A percentile compares a stretch with the other conserved stretches of the same genome.
Conservation (phyloP, 2,888 invertebrate genomes). For the Parapristionchus giblindavisi region DNA sequence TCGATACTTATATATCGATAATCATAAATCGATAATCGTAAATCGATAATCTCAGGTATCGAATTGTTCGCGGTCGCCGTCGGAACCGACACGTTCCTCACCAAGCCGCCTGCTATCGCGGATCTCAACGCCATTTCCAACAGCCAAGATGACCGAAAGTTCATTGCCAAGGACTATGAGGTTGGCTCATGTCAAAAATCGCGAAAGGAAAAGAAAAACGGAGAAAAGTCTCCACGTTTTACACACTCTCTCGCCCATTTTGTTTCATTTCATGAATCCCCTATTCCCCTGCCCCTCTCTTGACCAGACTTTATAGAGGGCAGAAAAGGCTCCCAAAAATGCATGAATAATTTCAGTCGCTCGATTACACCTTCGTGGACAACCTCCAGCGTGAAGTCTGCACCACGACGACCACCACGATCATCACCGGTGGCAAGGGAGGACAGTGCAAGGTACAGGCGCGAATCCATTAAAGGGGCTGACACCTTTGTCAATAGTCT, state of each 20-base stretch:
- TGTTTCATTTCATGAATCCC: not conserved
- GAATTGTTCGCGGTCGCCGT: slow-evolving; percentile 10
- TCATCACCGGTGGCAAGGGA: not conserved
- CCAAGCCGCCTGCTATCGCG: not conserved
- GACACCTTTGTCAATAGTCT: no score
- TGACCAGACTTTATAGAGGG: not conserved
- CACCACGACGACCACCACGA: slow-evolving; percentile 8
- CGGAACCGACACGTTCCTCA: not conserved
- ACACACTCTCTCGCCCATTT: not conserved
- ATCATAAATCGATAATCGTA: no score
- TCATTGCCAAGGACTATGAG: not conserved
- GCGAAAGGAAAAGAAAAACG: not conserved
- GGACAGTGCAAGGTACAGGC: not conserved
- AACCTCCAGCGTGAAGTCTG: slow-evolving; percentile 26
- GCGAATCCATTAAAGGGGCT: no score
- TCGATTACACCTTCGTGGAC: slow-evolving; percentile 31
- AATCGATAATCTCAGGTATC: not conserved
- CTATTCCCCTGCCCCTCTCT: not conserved
- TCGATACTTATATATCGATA: no score
- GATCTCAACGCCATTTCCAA: slow-evolving; percentile 13
- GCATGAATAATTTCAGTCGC: not conserved
- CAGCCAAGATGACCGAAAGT: not conserved
- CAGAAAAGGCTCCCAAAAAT: not conserved
- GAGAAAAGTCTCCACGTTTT: not conserved
- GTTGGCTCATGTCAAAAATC: not conserved